Base-by-base conservation (phyloP, 2,888 invertebrate genomes). In the Erebia epiphron region DNA sequence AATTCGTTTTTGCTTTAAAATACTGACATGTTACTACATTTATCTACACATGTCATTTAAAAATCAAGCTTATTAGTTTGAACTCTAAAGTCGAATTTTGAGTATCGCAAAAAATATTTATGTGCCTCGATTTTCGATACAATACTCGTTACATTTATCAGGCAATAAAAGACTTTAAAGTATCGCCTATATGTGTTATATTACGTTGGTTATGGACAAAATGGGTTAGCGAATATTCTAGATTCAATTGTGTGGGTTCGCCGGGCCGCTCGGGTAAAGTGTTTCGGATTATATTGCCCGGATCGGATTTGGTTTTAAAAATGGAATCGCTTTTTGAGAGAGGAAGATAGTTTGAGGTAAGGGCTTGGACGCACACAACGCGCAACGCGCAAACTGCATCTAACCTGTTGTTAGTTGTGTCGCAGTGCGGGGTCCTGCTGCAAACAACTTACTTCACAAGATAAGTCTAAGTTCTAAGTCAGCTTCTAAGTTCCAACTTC, bases 161-260 rank as follows among this genome's bases (percentile, higher is more conserved):
- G 9, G 10, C 21, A 43, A 66, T 43, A 66, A 46, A 46, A 10
- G 43, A 21, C 56, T 14, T 57, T 66, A 46, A 16, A 1, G 1
- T 2, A 1, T 57, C 4, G 1, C 14, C 0, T 9, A 18, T 56
- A 56, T 21, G 56, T 57, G 9, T 56, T 43, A 66, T 46, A 56
- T 66, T 65, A 14, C 41, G 9, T 9, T 43, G 43, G 16, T 9
- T 18, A 65, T 46, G 14, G 14, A 57, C 43, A 56, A 62, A 56
- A 66, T 43, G 54, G 56, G 66, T 56, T 66, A 43, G 46, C 66
- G 56, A 66, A 66, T 56, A 56, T 56, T 56, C 75, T 73, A 78
- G 77, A 80, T 80, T 79, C 75, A 73, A 79, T 79, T 79, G 74
- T 73, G 73, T 72, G 75, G 76, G 79, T 75, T 79, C 79, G 77